Evolutionary conservation across 2,888 invertebrate genomes (phyloP), one percentile per base, ranked within the genome.

Genomic region (Boloria euphrosyne): DNA sequence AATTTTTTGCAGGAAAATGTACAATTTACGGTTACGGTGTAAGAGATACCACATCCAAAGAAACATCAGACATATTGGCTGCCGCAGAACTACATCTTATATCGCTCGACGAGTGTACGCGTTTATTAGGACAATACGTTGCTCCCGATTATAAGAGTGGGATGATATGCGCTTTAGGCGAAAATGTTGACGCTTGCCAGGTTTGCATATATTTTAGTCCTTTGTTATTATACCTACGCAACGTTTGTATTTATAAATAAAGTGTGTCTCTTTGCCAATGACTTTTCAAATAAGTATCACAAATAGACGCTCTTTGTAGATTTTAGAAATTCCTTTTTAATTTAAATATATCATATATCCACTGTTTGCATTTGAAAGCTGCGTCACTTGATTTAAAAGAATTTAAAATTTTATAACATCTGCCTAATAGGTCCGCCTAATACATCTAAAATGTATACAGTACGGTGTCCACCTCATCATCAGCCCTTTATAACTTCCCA

Each of bases 141-240:
- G 86, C 90, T 16, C 92, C 92, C 0, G 67, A 67, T 22, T 70
- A 77, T 44, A 79, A 83, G 53, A 74, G 78, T 62, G 92, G 92
- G 13, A 89, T 92, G 90, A 69, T 92, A 67, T 92, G 92, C 73
- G 92, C 92, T 17, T 60, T 84, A 59, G 92, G 92, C 50, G 80
- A 87, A 62, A 83, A 79, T 1, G 80, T 82, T 4, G 92, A 92
- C 70, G 78, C 90, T 58, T 92, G 92, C 74, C 89, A 90, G 85
- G 92, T 90, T 78, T 44, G 64, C 31, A 31, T 22, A 44, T 49
- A 17, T 59, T 59, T 59, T 18, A 38, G 17, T 27, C 44, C 46
- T 59, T 50, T 59, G 38, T 59, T 59, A n/a, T 59, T 49, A 14
- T 50, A 38, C 59, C 59, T 59, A 59, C 59, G 49, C 59, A 59